Evolutionary conservation across 2,113 vertebrate genomes (phyloP), one percentile per base, ranked within the genome.

Genomic region (Epinephelus fuscoguttatus): DNA sequence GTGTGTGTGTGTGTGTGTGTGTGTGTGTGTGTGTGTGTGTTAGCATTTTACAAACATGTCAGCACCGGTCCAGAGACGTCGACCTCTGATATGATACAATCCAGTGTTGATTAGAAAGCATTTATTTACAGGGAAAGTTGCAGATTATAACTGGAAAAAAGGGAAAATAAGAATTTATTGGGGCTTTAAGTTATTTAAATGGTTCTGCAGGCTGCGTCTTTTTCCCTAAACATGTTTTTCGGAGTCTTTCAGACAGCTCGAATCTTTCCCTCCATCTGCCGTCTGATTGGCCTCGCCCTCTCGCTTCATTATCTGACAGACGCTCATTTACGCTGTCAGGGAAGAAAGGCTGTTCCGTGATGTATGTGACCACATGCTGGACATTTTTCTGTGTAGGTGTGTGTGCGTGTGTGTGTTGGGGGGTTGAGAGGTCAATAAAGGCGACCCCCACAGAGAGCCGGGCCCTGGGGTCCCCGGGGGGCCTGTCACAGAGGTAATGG

Each of bases 401-500:
- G 14, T 42, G 52, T 25, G 7, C 18, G 25, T 27, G 45, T 19
- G 47, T 40, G n/a, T 57, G 67, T 8, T 0, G 3, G 30, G 55
- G 60, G 71, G 45, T 27, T 3, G 55, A 37, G 64, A 47, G 94
- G 94, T 92, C 93, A 93, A 94, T 91, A 87, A 95, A 75, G 91
- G 95, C 93, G 94, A 96, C 95, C 94, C 94, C 95, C 93, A 92
- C 93, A 88, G 90, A 95, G 89, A 70, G 90, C 86, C 81, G 25
- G 89, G 89, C 78, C 84, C 92, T 55, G 2, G 40, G 93, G 90
- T 94, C 94, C 94, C 93, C 70, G 84, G 86, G 90, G 66, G 75
- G 2, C 92, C 96, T 97, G 96, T 97, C 95, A 94, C 87, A 57
- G 91, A 90, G 85, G 89, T 96, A 97, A 97, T 95, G 96, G 96